These are phyloP conservation scores for Ptilonorhynchus violaceus DNA, from an alignment of 2,113 vertebrate species.

Conservation along the genomic window DNA sequence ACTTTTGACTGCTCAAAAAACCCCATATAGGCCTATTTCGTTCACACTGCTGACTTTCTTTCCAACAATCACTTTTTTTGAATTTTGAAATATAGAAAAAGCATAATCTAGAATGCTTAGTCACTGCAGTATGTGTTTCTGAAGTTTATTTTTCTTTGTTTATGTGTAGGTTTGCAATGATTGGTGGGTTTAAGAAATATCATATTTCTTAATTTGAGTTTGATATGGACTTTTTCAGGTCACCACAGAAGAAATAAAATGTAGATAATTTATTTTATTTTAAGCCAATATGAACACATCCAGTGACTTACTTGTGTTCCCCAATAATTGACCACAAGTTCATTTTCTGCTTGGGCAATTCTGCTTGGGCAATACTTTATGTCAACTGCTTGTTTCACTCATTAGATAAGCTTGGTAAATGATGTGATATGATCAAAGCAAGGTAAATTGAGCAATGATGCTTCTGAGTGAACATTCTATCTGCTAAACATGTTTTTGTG, in stretches of 20 bases:
- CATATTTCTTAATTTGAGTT: not conserved
- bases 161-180: not conserved
- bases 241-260: not conserved
- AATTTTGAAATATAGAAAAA: not conserved
- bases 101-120: not conserved
- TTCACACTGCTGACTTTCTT: not conserved
- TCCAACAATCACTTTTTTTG: not conserved
- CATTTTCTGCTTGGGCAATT: not conserved
- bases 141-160: not conserved
- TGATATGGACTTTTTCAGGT: not conserved
- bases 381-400: not conserved
- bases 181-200: not conserved
- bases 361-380: not conserved
- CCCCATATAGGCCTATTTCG: rapidly evolving
- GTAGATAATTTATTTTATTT: not conserved
- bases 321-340: not conserved
- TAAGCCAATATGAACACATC: not conserved
- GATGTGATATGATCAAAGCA: not conserved
- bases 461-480: not conserved
- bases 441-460: not conserved
- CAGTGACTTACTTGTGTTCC: not conserved
- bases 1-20: not conserved
- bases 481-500: not conserved
- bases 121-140: not conserved
- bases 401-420: not conserved